Base-by-base conservation (phyloP, 2,113 vertebrate genomes). In the Felis catus region DNA sequence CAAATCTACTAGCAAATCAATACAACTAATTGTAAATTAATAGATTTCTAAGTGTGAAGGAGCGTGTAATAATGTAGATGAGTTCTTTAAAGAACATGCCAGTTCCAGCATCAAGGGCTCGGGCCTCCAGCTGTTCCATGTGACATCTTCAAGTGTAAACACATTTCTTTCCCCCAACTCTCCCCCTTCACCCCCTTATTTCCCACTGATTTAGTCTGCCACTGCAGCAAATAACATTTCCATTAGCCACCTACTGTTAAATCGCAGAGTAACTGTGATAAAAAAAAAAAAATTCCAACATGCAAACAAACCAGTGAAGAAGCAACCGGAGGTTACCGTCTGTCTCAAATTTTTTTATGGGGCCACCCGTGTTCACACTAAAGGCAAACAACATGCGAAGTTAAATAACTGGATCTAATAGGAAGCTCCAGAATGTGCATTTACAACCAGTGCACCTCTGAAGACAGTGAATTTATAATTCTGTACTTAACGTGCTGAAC, bases 201-300 rank as follows among this genome's bases (percentile, higher is more conserved):
- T 97, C 97, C 96, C 95, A 84, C 98, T 98, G 99, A 98, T 98
- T 98, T 98, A 98, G 98, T 95, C 97, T 98, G 97, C 98, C 97
- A 97, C 98, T 14, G 13, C 98, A 83, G 96, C 95, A 90, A 98
- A 98, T 98, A 99, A 98, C 98, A 98, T 98, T 98, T 99, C 98
- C 98, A 99, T 99, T 99, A 99, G 96, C 99, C 98, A 98, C 99
- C 99, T 97, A 99, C 99, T 93, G 98, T 99, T 99, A 99, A 99
- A 98, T 98, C 91, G n/a, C 94, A 97, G 97, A 99, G 98, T 97
- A 99, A 98, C 97, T 98, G 98, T 98, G 98, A 98, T 98, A 97
- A 98, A 97, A 98, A 98, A 98, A 98, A 98, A 98, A 98, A 98
- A 98, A 98, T 96, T 98, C 97, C 96, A 98, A 96, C 97, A 98